A percentile compares a stretch with the other conserved stretches of the same genome.
Evolutionary conservation across 2,888 invertebrate genomes (phyloP).

Genomic region (Spatulosminthurus flaviceps): DNA sequence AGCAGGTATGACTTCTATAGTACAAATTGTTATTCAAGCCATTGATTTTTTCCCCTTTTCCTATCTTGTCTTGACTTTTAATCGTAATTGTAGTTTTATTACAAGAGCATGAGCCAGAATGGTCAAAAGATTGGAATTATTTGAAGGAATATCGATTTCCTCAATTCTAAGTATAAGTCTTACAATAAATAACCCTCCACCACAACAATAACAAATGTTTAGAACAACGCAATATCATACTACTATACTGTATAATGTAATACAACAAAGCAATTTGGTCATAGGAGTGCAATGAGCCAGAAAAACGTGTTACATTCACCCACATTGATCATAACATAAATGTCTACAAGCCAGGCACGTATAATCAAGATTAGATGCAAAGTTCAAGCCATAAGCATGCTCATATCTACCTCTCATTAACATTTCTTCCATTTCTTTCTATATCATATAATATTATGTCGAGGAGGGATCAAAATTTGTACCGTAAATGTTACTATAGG

Average conservation of each 20-base stretch:
- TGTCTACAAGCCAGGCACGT: conserved; percentile 16
- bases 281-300: neutral
- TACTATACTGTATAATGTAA: neutral
- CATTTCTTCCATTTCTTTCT: neutral
- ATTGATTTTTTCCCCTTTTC: too few relatives aligned
- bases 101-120: neutral
- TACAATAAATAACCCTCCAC: neutral
- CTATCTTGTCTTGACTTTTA: neutral
- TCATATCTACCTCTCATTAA: neutral
- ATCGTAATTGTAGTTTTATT: neutral
- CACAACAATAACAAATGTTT: too few relatives aligned
- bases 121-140: neutral
- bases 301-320: conserved; percentile 18
- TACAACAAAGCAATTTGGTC: neutral
- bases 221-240: neutral
- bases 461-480: too few relatives aligned
- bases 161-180: neutral
- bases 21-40: too few relatives aligned
- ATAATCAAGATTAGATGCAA: conserved; percentile 16
- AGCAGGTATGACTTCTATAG: too few relatives aligned
- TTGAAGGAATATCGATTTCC: neutral
- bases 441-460: neutral
- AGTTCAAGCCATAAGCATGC: conserved; percentile 13
- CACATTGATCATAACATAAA: conserved; percentile 1
- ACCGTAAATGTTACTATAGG: too few relatives aligned